Base-by-base conservation (phyloP, 2,888 invertebrate genomes). In the Eupeodes latifasciatus region DNA sequence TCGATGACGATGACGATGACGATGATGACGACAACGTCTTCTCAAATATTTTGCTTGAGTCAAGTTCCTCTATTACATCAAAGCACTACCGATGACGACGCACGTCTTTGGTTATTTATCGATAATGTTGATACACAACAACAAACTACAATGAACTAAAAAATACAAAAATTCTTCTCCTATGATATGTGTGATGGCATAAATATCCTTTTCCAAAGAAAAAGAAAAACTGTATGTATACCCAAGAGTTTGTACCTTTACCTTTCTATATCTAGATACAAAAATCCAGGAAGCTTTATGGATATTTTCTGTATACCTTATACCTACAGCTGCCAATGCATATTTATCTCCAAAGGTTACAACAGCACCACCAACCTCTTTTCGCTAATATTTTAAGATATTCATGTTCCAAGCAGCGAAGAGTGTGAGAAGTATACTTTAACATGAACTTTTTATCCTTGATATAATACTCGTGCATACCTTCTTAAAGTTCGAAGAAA, bases 181-280 rank as follows among this genome's bases (percentile, higher is more conserved):
- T 40, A 81, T 72, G 77, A 81, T 81, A 74, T 77, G 71, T 85
- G 77, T 27, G 76, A 74, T 76, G 81, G 67, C 49, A 55, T 77
- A 67, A 77, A 55, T 47, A 67, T 66, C 61, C 51, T 67, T 62
- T 67, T 49, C 19, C 12, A 40, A 78, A 78, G 77, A 67, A 81
- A 85, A 40, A 27, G 27, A 27, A 27, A 27, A 27, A 76, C 34
- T 59, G 19, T 77, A 40, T 59, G 44, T 77, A 40, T 59, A 66
- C 59, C 59, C 27, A 27, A 27, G 27, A 27, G 27, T 27, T 27
- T 2, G 27, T 27, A 3, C 27, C 27, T 27, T 27, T 27, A 27
- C 27, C 27, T 27, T 27, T 27, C 3, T 27, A 27, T 27, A 27
- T 27, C 34, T 66, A 64, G 62, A 71, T 57, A 27, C 27, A 27